Base-by-base conservation (phyloP, 1,140 invertebrate genomes). In the Listronotus oregonensis region DNA sequence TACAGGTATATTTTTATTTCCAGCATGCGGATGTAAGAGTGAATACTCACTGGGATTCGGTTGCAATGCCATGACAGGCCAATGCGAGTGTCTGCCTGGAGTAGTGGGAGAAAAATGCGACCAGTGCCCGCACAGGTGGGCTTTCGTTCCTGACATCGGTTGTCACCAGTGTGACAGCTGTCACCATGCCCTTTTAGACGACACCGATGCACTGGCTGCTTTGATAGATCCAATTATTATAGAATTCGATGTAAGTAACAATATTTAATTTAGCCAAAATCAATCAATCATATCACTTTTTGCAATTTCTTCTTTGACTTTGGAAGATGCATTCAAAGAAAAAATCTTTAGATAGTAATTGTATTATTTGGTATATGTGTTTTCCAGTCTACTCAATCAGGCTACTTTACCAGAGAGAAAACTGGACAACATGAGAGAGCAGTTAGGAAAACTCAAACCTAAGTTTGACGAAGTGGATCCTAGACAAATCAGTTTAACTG, bases 71-170 rank as follows among this genome's bases (percentile, higher is more conserved):
- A 73, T 83, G 9, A 97, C 91, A 2, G 97, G 97, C 0, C 92
- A 96, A 68, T 99, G 97, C 77, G 87, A 92, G 56, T 99, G 97
- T 82, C 80, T 99, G 18, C 94, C 93, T 0, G 96, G 96, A 12
- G 97, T 98, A 0, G 89, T 96, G 42, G 97, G 97, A 0, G 90
- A 94, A 72, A 95, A 94, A 74, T 99, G 97, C 79, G 95, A 98
- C 70, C 87, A 90, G 6, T 99, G 97, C 80, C 93, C 95, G 0
- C 84, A 91, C 70, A 85, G 95, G 72, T 95, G 89, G 87, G 86
- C 90, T 0, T 82, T 92, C 9, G 82, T 89, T 10, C 84, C 84
- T 61, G 80, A 82, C 37, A 81, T 85, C 63, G 90, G 90, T 1
- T 93, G 91, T 74, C 83, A 87, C 73, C 86, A 89, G 67, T 99